Evolutionary conservation across 2,888 invertebrate species (phyloP).

Genomic region (Rhagonycha fulva): DNA sequence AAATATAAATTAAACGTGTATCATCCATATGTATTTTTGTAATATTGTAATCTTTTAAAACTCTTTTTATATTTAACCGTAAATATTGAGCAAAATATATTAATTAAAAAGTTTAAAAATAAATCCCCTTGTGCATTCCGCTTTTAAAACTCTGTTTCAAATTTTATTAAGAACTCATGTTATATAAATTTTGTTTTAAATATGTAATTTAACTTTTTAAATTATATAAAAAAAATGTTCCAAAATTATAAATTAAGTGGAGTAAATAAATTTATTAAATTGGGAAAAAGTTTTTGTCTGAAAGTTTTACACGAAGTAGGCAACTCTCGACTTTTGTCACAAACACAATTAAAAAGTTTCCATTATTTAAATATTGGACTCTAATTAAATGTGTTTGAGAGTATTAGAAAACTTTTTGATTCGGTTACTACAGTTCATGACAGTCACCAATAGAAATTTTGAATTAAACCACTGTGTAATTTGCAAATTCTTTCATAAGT

Average conservation of each 20-base stretch:
- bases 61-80: background rate
- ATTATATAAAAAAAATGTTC: slow-evolving; percentile 16
- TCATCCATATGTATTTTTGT: background rate
- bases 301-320: background rate
- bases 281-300: background rate
- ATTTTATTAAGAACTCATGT: background rate
- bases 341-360: slow-evolving; percentile 36
- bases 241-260: slow-evolving; percentile 12
- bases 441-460: background rate
- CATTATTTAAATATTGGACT: slow-evolving; percentile 33
- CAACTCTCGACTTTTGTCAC: slow-evolving; percentile 6
- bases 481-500: background rate
- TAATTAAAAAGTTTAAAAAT: background rate
- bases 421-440: background rate
- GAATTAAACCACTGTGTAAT: background rate
- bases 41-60: background rate
- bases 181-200: background rate
- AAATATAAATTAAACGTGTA: background rate
- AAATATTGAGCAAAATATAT: background rate
- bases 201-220: slow-evolving; percentile 7
- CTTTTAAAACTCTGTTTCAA: background rate
- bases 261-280: background rate
- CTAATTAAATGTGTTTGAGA: slow-evolving; percentile 33
- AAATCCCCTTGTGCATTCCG: background rate
- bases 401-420: slow-evolving; percentile 24